Conservation (phyloP, 2,888 invertebrate species). For the Sesia bembeciformis region DNA sequence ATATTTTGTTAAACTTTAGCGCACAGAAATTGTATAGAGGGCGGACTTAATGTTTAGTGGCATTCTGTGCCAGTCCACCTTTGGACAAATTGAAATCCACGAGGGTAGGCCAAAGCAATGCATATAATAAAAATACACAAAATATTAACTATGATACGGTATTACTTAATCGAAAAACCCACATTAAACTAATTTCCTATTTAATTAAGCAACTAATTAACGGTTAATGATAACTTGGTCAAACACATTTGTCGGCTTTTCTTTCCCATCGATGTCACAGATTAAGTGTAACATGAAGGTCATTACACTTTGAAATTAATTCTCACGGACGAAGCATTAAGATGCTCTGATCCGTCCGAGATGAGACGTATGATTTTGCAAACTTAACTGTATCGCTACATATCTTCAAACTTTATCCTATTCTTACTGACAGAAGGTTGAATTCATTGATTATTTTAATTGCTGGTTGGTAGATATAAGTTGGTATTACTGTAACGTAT, state of each 20-base stretch:
- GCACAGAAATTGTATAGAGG: too few species aligned
- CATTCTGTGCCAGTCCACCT: too few species aligned
- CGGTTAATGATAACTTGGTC: too few species aligned
- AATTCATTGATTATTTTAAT: slow-evolving; percentile 4
- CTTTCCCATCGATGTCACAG: slow-evolving; percentile 41
- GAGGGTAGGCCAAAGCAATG: too few species aligned
- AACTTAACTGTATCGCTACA: slow-evolving; percentile 13
- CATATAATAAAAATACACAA: too few species aligned
- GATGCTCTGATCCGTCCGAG: slow-evolving; percentile 45
- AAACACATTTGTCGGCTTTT: background rate
- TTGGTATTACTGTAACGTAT: slow-evolving; percentile 27
- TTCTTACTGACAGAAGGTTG: slow-evolving; percentile 9
- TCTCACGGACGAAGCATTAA: slow-evolving; percentile 56
- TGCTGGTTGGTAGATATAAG: slow-evolving; percentile 6
- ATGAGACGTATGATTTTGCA: slow-evolving; percentile 39
- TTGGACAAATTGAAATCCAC: too few species aligned
- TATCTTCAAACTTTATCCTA: slow-evolving; percentile 14
- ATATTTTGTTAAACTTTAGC: too few species aligned
- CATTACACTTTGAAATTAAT: slow-evolving; percentile 60
- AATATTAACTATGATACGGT: too few species aligned
- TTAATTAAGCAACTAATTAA: too few species aligned
- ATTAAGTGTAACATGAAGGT: slow-evolving; percentile 42
- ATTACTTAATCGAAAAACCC: too few species aligned
- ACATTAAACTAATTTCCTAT: too few species aligned
- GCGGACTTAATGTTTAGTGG: too few species aligned